Percentiles rank a stretch among this genome's conserved stretches.
phyloP scores from a whole-genome alignment of 2,797 vertebrate genomes.

The Cirrhinus molitorella region DNA sequence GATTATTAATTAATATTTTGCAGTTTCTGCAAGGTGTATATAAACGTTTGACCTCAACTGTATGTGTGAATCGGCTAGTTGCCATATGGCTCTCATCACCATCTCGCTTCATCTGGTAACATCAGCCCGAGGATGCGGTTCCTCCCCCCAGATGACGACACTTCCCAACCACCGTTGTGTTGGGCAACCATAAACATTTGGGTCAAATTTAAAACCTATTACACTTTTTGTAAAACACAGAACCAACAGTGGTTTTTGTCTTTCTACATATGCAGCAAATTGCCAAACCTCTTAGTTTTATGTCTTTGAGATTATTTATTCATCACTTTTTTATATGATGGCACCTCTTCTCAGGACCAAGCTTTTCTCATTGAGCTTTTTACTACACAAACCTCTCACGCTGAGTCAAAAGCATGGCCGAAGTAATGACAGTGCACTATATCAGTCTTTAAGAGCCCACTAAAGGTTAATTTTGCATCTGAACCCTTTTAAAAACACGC shows the following conservation, averaged over 20 bases:
- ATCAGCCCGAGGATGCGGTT: not conserved
- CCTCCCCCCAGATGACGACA: slow-evolving; percentile 16
- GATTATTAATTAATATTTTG: no score
- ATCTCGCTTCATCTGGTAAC: not conserved
- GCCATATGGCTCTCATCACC: slow-evolving; percentile 12
- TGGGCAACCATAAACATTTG: slow-evolving; percentile 31
- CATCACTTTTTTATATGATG: slow-evolving; percentile 10
- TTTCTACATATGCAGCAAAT: not conserved
- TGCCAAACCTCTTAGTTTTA: not conserved
- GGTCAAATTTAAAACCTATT: slow-evolving; percentile 2
- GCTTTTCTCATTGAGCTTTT: not conserved
- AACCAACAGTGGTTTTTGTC: slow-evolving; percentile 16
- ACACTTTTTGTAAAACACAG: slow-evolving; percentile 27
- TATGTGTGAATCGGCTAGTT: not conserved
- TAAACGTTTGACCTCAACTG: no score
- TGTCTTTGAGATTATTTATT: not conserved
- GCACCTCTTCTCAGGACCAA: not conserved
- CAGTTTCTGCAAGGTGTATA: no score
- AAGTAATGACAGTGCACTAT: slow-evolving; percentile 35
- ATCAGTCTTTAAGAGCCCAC: slow-evolving; percentile 41
- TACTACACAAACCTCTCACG: not conserved
- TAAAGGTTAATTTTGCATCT: slow-evolving; percentile 7
- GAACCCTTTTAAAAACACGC: slow-evolving; percentile 12
- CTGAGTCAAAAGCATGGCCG: slow-evolving; percentile 4
- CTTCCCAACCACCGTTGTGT: not conserved